Evolutionary conservation across 2,888 invertebrate species (phyloP), one percentile per base, ranked within the genome.

Genomic region (Sisyra nigra): DNA sequence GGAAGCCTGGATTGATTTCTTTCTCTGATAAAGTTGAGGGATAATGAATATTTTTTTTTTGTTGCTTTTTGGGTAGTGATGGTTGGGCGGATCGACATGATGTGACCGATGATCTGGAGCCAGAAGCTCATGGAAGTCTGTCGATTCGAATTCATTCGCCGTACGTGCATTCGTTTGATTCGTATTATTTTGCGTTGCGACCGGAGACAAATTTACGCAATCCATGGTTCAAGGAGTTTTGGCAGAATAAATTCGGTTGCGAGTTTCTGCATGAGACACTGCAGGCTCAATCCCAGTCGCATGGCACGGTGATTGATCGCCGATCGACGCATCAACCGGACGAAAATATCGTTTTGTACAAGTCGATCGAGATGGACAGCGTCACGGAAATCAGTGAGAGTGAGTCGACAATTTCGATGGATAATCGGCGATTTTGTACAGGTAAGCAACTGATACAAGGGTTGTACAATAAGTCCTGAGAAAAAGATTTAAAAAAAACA

Each of bases 111-210:
- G 73, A 72, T 48, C 61, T 71, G 48, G 77, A 81, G 60, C 57
- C 57, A 36, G 73, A 74, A 50, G 83, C 83, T 2, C 70, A 69
- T 53, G 80, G 80, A 36, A 76, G 79, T 39, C 69, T 85, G 47
- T 80, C 82, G 41, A 74, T 85, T 51, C 70, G 80, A 51, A 80
- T 85, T 48, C 75, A 81, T 56, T 81, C 84, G 13, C 80, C 81
- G 0, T 71, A 74, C 58, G 71, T 78, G 30, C 54, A 58, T 19
- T 63, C 68, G 45, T 80, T 80, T 57, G 78, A 82, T 55, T 57
- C 68, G 5, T 73, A 81, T 59, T 85, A 83, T 61, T 74, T 73
- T 52, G 61, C 69, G 1, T 66, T 83, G 40, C 69, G 70, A 46
- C 80, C 80, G 1, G 57, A 66, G 47, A 72, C 63, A 53, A 80